Percentiles rank a stretch among this genome's conserved stretches.
Evolutionary conservation across 2,797 vertebrate species (phyloP).

Genomic region (Cyprinella venusta): DNA sequence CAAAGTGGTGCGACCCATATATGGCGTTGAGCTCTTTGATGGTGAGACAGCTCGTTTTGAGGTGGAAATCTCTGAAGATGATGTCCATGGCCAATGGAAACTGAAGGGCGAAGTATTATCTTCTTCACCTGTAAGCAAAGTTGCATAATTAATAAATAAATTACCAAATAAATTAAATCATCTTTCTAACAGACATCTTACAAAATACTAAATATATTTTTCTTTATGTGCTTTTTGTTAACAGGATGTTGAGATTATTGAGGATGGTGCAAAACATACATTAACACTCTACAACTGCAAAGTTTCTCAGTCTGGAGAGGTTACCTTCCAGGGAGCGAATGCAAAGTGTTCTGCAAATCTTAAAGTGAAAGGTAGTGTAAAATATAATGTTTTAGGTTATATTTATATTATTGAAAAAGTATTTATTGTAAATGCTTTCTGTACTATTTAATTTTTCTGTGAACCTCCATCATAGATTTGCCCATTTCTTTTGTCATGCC

Average conservation of each 20-base stretch:
- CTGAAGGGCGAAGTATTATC: slow-evolving; percentile 89
- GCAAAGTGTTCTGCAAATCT: slow-evolving; percentile 93
- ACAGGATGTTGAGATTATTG: slow-evolving; percentile 93
- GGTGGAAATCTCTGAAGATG: slow-evolving; percentile 94
- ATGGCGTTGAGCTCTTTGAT: slow-evolving; percentile 92
- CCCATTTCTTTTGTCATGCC: slow-evolving; percentile 92
- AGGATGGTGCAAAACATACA: slow-evolving; percentile 93
- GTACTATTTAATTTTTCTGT: not conserved
- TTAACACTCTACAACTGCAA: slow-evolving; percentile 94
- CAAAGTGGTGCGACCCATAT: slow-evolving; percentile 90
- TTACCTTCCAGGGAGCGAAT: slow-evolving; percentile 90
- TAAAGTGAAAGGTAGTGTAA: slow-evolving; percentile 94
- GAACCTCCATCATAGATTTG: slow-evolving; percentile 80
- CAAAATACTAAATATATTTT: not conserved
- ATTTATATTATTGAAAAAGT: not conserved
- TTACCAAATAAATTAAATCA: not conserved
- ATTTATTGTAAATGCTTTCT: not conserved
- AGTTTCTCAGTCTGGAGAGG: slow-evolving; percentile 90
- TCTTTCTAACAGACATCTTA: slow-evolving; percentile 23
- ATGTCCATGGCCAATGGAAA: slow-evolving; percentile 92
- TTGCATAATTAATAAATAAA: not conserved
- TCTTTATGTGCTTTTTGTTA: slow-evolving; percentile 11
- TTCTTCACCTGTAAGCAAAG: slow-evolving; percentile 85
- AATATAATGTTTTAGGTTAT: not conserved
- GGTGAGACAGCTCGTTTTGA: slow-evolving; percentile 97